Evolutionary conservation across 2,888 invertebrate genomes (phyloP).

Genomic region (Drosophila pseudotalamancana): DNA sequence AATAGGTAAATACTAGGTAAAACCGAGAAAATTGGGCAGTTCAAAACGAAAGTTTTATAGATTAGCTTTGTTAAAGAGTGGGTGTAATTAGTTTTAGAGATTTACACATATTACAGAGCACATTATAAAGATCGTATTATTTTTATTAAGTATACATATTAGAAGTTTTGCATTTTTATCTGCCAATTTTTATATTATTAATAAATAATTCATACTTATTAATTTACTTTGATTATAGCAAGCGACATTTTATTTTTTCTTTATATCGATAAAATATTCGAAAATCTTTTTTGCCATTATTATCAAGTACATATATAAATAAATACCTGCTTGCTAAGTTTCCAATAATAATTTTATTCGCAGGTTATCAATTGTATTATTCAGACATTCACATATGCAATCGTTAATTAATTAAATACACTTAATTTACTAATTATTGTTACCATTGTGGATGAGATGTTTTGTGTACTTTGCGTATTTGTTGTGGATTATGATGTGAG

Average conservation of each 20-base stretch:
- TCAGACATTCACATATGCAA: slow-evolving; percentile 64
- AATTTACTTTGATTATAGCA: slow-evolving; percentile 9
- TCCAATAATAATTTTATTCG: slow-evolving; percentile 39
- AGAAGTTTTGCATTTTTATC: neutral
- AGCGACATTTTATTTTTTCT: slow-evolving; percentile 9
- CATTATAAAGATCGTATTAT: slow-evolving; percentile 9
- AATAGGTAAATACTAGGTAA: no score
- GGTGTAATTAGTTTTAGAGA: slow-evolving; percentile 31
- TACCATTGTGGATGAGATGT: slow-evolving; percentile 84
- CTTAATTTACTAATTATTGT: slow-evolving; percentile 84
- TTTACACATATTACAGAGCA: slow-evolving; percentile 39
- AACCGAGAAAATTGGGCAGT: neutral
- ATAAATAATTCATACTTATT: slow-evolving; percentile 26
- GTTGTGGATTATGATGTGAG: slow-evolving; percentile 54
- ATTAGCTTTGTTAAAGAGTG: slow-evolving; percentile 2
- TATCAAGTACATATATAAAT: slow-evolving; percentile 18
- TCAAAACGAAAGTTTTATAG: slow-evolving; percentile 4
- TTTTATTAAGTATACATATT: neutral
- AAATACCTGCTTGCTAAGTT: slow-evolving; percentile 52
- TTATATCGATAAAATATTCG: slow-evolving; percentile 2
- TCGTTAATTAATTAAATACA: slow-evolving; percentile 63
- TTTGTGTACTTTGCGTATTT: slow-evolving; percentile 40
- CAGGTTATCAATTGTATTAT: slow-evolving; percentile 44
- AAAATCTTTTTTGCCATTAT: slow-evolving; percentile 10
- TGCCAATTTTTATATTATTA: slow-evolving; percentile 1